Base-by-base conservation (phyloP, 2,888 invertebrate species). In the Spodoptera exigua region DNA sequence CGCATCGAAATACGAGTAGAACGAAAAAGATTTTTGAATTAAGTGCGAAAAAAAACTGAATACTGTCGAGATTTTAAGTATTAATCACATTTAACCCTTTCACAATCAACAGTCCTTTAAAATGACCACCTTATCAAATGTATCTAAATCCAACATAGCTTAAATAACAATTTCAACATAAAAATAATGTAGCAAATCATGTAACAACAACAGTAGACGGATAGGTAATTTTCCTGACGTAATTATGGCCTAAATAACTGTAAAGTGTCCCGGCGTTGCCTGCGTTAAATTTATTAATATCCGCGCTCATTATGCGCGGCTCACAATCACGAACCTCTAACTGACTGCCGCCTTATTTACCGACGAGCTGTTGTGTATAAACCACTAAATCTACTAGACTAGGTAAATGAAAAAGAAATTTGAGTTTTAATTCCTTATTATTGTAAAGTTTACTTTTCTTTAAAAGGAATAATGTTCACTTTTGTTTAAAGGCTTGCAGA, bases 301-400 rank as follows among this genome's bases (percentile, higher is more conserved):
- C 86, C 78, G 76, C 72, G 87, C 89, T 89, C 84, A 90, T 90
- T 87, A 89, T 81, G 58, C 68, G 61, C 48, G 61, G 76, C 83
- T 81, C 82, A 88, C 85, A 89, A 89, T 93, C 92, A 89, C 89
- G 87, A 86, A 80, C 84, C 88, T 89, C 86, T 92, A 91, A 93
- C 91, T 90, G 90, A 88, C 90, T 90, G 84, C 90, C 85, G 89
- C 85, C 92, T 93, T 91, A 93, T 93, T 93, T 93, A 82, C 91
- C 85, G 90, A 91, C 89, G 81, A 86, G 82, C 77, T 80, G 62
- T 60, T 61, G 40, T 14, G 18, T 40, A 62, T 11, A 54, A 53
- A 61, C 71, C 52, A 49, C 53, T 32, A 18, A 75, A 78, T 79
- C 80, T 82, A 68, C 53, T 73, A 88, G 88, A 90, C 63, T 57